Conservation (phyloP, 2,113 vertebrate genomes). For the Labrus mixtus region DNA sequence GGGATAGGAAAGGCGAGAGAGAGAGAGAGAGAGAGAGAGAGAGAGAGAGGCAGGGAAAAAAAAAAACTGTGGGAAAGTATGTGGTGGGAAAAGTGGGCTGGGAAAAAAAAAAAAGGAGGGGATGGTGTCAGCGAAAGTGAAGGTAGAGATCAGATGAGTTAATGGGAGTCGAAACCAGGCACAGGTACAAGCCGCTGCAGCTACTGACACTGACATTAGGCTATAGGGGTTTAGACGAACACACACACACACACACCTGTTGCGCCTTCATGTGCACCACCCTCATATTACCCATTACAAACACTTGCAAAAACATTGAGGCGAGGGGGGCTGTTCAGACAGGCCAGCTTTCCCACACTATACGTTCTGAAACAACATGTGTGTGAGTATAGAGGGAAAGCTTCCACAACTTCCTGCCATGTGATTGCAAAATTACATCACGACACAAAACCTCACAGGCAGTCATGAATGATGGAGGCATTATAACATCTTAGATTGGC, state of each 20-base stretch:
- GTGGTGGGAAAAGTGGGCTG: constrained; percentile 67
- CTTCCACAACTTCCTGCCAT: background rate
- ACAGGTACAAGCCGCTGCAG: constrained; percentile 66
- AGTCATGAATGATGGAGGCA: background rate
- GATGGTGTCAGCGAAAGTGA: constrained; percentile 59
- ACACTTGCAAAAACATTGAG: constrained; percentile 47
- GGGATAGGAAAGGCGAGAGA: constrained; percentile 56
- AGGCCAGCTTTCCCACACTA: constrained; percentile 77
- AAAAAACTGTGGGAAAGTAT: constrained; percentile 84
- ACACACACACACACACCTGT: constrained; percentile 47
- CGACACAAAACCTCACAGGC: background rate
- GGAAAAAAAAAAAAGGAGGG: constrained; percentile 48
- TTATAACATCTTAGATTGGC: constrained; percentile 28
- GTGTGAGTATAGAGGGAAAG: background rate
- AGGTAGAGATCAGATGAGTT: constrained; percentile 62
- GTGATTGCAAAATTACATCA: background rate
- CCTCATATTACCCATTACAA: constrained; percentile 53
- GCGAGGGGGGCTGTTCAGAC: constrained; percentile 69
- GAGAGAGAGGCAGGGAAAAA: constrained; percentile 47
- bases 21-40: constrained; percentile 27
- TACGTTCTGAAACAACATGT: background rate
- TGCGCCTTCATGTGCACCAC: constrained; percentile 47
- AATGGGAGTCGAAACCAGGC: constrained; percentile 80
- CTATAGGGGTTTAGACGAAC: constrained; percentile 60
- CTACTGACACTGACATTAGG: constrained; percentile 67